These are phyloP conservation scores for Dermatemys mawii DNA, from an alignment of 2,113 vertebrate genomes.

Conservation along the genomic window DNA sequence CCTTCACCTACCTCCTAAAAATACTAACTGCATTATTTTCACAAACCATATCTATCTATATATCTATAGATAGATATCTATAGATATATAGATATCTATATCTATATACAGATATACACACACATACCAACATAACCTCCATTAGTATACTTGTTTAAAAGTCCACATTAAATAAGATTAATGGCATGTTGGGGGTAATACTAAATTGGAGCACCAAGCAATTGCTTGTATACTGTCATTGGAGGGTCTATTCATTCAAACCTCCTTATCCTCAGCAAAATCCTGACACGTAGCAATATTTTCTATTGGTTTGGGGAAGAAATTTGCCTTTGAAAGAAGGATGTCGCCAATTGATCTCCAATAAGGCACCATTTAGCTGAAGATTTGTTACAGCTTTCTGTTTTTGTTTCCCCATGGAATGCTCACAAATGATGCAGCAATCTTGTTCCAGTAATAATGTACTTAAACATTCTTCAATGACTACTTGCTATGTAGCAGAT, in stretches of 20 bases:
- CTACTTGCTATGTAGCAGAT: conserved; percentile 64
- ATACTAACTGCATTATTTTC: too few species aligned
- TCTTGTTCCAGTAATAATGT: conserved; percentile 65
- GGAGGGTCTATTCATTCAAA: background rate
- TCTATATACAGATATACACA: too few species aligned
- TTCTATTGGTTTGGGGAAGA: conserved; percentile 44
- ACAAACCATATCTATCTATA: too few species aligned
- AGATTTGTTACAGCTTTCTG: conserved; percentile 67
- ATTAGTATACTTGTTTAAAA: too few species aligned
- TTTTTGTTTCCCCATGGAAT: conserved; percentile 69
- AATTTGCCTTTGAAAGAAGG: conserved; percentile 49
- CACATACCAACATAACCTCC: too few species aligned
- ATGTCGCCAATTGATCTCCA: conserved; percentile 56
- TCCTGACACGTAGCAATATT: conserved; percentile 18
- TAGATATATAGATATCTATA: too few species aligned
- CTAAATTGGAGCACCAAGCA: too few species aligned
- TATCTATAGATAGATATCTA: too few species aligned
- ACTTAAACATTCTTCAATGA: conserved; percentile 65
- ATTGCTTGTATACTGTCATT: background rate
- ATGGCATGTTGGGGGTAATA: too few species aligned
- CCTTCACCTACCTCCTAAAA: too few species aligned
- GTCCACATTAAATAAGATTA: too few species aligned
- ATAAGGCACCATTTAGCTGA: conserved; percentile 60
- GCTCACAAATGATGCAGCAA: conserved; percentile 70
- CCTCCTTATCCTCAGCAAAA: conserved; percentile 39